Evolutionary conservation across 35 echinoderm and acorn worm species (phyloP).

Genomic region (Hemicentrotus pulcherrimus): DNA sequence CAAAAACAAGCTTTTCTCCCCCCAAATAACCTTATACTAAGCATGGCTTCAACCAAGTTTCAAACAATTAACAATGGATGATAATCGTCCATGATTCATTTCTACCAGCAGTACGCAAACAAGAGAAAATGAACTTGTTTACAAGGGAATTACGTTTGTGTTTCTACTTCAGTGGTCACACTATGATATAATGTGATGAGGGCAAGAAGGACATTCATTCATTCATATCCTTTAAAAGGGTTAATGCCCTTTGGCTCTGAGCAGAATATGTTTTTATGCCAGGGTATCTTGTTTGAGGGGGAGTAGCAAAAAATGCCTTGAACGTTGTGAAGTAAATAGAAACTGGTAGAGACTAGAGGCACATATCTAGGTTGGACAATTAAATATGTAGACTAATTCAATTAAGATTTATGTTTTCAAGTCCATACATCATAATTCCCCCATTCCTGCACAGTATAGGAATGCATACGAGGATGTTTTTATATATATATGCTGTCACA

Average conservation of each 20-base stretch:
- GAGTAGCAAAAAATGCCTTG: neutral
- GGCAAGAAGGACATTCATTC: too few species aligned
- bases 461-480: neutral
- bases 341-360: neutral
- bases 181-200: neutral
- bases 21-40: neutral
- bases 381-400: neutral
- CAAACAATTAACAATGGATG: neutral
- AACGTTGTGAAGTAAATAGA: neutral
- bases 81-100: neutral
- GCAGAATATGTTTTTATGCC: neutral
- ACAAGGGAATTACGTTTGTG: neutral
- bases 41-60: neutral
- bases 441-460: neutral
- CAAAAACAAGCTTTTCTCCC: neutral
- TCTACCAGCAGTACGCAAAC: neutral
- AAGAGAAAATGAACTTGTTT: neutral
- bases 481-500: neutral
- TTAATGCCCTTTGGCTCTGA: too few species aligned
- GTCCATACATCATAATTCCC: too few species aligned
- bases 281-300: neutral
- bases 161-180: neutral
- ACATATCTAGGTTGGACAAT: neutral
- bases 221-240: too few species aligned
- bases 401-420: neutral